Percentiles rank a stretch among this genome's conserved stretches.
phyloP scores from a whole-genome alignment of 1,140 invertebrate species.

The Pemphigus obesinymphae region DNA sequence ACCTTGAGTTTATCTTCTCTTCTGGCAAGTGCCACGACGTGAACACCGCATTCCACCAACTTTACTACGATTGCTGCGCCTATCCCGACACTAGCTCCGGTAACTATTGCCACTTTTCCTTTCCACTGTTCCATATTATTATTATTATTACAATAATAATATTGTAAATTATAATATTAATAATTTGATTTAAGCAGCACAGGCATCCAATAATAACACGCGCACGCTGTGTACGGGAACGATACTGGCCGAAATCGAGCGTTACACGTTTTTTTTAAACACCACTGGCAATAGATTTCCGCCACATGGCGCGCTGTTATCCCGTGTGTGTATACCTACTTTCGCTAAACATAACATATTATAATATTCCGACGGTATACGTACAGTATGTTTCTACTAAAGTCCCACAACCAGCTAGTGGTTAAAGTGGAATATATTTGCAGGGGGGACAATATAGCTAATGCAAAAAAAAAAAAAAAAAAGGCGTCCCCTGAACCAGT shows the following conservation, averaged over 20 bases:
- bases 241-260: background rate
- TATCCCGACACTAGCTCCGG: conserved; percentile 68
- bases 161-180: background rate
- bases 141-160: no score
- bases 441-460: no score
- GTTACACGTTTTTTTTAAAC: background rate
- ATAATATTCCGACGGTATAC: no score
- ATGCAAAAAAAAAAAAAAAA: no score
- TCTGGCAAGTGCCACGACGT: conserved; percentile 66
- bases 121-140: conserved; percentile 62
- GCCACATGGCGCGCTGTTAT: background rate
- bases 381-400: no score
- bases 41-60: conserved; percentile 59
- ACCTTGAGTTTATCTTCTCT: conserved; percentile 57
- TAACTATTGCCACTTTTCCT: conserved; percentile 65
- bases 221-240: background rate
- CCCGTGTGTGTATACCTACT: background rate
- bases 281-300: background rate
- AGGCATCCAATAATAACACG: no score
- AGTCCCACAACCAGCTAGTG: no score
- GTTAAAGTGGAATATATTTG: no score
- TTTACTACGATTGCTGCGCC: conserved; percentile 57
- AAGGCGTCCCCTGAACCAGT: no score
- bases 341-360: no score
- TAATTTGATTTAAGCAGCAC: no score